Evolutionary conservation across 2,797 vertebrate species (phyloP), one percentile per base, ranked within the genome.

Genomic region (Hydrolagus colliei): DNA sequence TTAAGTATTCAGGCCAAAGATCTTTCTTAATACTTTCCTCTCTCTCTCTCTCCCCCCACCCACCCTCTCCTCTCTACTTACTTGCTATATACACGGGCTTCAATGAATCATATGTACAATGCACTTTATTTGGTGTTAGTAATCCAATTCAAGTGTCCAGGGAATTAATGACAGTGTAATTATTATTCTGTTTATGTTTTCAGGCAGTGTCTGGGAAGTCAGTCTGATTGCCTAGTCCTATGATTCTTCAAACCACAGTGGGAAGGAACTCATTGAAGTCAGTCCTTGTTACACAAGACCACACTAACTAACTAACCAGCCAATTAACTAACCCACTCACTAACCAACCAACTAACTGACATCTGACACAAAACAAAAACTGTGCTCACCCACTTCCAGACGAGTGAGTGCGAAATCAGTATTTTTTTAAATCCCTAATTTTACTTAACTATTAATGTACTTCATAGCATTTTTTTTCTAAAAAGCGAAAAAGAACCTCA

Each of bases 111-210:
- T 20, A 32, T 9, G 32, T 27, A 71, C 65, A 41, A 65, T 41
- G 16, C 79, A 71, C 68, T 71, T 11, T 84, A 84, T 84, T 68
- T 84, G 79, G 65, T 68, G 20, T 68, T 71, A 65, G 27, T 71
- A 71, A 41, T 20, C 67, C 32, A 84, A 71, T 52, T 71, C 65
- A 68, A 6, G 65, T 67, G 20, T 84, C 16, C 32, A 68, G 79
- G 79, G 79, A 84, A 41, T 68, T 16, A 35, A 63, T 71, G 71
- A 84, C 79, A 68, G 79, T 65, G 41, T 84, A 68, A 84, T 84
- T 84, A 68, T 84, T 71, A 35, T 68, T 82, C 62, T 82, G 67
- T 68, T 9, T 67, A 84, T 68, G 32, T 71, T 68, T 82, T 84
- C 41, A 84, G 79, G 68, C 62, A 84, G 65, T 41, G 68, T 71